Evolutionary conservation across 2,113 vertebrate genomes (phyloP).

Genomic region (Hippocampus barbouri): DNA sequence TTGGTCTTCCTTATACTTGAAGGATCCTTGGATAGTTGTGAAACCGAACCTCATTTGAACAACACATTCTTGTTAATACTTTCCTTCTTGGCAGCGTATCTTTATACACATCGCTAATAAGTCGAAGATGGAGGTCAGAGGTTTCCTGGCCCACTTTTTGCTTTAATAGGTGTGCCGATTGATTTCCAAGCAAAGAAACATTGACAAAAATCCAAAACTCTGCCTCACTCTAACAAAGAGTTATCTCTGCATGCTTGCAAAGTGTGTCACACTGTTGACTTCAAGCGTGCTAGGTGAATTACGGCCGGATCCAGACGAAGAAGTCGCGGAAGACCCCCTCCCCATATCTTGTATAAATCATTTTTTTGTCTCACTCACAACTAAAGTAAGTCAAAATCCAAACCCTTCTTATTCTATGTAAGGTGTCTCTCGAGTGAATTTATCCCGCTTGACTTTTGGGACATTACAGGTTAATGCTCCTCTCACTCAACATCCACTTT

Average conservation of each 20-base stretch:
- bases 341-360: background rate
- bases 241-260: background rate
- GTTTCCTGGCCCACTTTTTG: background rate
- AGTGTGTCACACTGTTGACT: background rate
- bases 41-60: background rate
- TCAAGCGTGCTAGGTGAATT: background rate
- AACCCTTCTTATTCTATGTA: background rate
- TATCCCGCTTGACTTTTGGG: background rate
- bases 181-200: background rate
- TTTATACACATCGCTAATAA: background rate
- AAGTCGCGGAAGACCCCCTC: too few relatives aligned
- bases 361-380: background rate
- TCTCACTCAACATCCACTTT: background rate
- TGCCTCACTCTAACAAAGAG: background rate
- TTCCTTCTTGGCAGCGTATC: slow-evolving; percentile 16
- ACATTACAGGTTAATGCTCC: background rate
- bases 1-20: background rate
- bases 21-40: background rate
- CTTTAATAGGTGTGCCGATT: background rate
- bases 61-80: slow-evolving; percentile 3
- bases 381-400: background rate
- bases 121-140: background rate
- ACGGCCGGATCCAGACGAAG: background rate
- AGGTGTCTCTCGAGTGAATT: background rate
- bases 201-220: background rate